Base-by-base conservation (phyloP, 1,140 invertebrate species). In the Bombus vancouverensis region DNA sequence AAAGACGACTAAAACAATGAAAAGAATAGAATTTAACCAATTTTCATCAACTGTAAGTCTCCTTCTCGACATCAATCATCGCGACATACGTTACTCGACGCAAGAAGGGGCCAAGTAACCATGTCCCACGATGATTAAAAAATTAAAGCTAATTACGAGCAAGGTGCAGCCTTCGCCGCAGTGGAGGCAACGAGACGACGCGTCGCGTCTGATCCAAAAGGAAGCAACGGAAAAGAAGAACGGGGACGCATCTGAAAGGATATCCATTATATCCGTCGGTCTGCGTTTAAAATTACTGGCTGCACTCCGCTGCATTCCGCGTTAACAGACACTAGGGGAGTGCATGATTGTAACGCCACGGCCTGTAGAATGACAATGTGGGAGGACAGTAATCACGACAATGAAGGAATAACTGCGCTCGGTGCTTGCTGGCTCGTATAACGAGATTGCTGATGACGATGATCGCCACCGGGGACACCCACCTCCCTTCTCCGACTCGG, bases 321-420 rank as follows among this genome's bases (percentile, higher is more conserved):
- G 42, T 28, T 57, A 42, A 57, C 47, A 47, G 28, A 62, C 59
- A 62, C 59, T 59, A 76, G 74, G 71, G 74, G 74, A 78, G 73
- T n/a, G 81, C 57, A 68, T 71, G 89, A 87, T 84, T 87, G 88
- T 65, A 65, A 74, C 83, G 82, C 70, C 72, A 37, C 47, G 18
- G 47, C 18, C 18, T 53, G 47, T 18, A 53, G 47, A 53, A 53
- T 53, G 47, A 53, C 86, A 89, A 79, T 87, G 88, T 89, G 79
- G 79, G 74, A 83, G 85, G 79, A 81, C 80, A 83, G 81, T 90
- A 90, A 90, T 90, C 88, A 88, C 86, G 88, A 90, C 89, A 90
- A 90, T 88, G 78, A 89, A 90, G 86, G 86, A 90, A 90, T 90
- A 90, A 90, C 89, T 77, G 76, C 78, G 86, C 85, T n/a, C 59